A percentile compares a stretch with the other conserved stretches of the same genome.
Evolutionary conservation across 2,113 vertebrate genomes (phyloP).

Genomic region (Ctenodactylus gundi): DNA sequence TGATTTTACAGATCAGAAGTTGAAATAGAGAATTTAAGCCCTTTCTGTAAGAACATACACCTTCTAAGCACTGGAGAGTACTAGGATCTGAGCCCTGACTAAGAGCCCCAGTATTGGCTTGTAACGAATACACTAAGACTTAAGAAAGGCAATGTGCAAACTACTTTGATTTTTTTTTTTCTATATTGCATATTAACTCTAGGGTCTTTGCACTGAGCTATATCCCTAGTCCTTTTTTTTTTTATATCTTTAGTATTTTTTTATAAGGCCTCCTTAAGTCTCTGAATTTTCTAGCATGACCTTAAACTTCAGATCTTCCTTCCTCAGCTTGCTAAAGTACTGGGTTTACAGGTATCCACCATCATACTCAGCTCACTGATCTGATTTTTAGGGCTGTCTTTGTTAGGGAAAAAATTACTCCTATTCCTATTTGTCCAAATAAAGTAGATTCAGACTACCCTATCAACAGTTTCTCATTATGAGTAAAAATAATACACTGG

Average conservation of each 20-base stretch:
- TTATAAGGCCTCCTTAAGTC: too few relatives aligned
- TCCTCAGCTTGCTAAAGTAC: too few relatives aligned
- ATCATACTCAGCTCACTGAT: too few relatives aligned
- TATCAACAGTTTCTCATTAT: background rate
- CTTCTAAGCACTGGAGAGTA: background rate
- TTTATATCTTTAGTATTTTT: too few relatives aligned
- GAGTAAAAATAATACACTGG: slow-evolving; percentile 34
- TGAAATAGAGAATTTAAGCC: background rate
- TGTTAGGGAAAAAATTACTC: background rate
- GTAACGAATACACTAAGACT: background rate
- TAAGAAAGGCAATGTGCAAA: background rate
- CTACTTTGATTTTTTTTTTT: too few relatives aligned
- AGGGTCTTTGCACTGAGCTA: too few relatives aligned
- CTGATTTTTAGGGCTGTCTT: slow-evolving; percentile 16
- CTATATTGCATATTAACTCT: too few relatives aligned
- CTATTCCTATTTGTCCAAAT: background rate
- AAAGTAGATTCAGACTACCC: background rate
- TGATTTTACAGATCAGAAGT: slow-evolving; percentile 41
- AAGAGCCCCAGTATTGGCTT: background rate
- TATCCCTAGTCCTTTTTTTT: too few relatives aligned
- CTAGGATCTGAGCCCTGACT: background rate
- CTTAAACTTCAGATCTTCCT: too few relatives aligned
- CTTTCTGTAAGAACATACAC: background rate
- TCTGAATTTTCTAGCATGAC: too few relatives aligned
- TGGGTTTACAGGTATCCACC: too few relatives aligned